Percentiles rank a stretch among this genome's conserved stretches.
phyloP scores from a whole-genome alignment of 1,140 invertebrate genomes.

The Metaphire vulgaris region DNA sequence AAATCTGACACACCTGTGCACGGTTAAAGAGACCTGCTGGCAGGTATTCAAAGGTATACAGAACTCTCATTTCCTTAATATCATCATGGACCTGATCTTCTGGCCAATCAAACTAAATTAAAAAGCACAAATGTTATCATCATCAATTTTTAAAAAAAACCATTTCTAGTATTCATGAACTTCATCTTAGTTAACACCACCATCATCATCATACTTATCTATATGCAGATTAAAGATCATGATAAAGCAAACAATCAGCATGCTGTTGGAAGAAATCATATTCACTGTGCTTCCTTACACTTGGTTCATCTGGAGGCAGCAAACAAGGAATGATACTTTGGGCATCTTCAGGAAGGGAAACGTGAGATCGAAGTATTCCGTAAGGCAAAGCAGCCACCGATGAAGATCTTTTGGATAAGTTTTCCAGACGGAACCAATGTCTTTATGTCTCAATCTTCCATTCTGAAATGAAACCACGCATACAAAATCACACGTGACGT shows the following conservation, averaged over 20 bases:
- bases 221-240: neutral
- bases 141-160: neutral
- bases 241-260: neutral
- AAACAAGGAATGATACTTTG: slow-evolving; percentile 48
- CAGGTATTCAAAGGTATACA: slow-evolving; percentile 47
- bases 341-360: slow-evolving; percentile 44
- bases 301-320: slow-evolving; percentile 32
- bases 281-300: too few species aligned
- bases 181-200: neutral
- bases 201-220: neutral
- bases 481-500: neutral
- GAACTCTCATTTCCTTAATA: slow-evolving; percentile 41
- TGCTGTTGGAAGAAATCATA: neutral
- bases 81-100: slow-evolving; percentile 28
- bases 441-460: slow-evolving; percentile 41
- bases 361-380: slow-evolving; percentile 50
- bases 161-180: neutral
- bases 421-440: slow-evolving; percentile 44
- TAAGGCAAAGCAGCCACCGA: slow-evolving; percentile 45
- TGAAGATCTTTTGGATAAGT: slow-evolving; percentile 40
- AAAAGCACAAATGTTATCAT: neutral
- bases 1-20: slow-evolving; percentile 48
- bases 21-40: slow-evolving; percentile 50
- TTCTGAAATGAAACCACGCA: slow-evolving; percentile 30
- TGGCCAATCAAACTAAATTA: slow-evolving; percentile 36